Conservation (phyloP, 2,797 vertebrate genomes). For the Rhinoraja longicauda region DNA sequence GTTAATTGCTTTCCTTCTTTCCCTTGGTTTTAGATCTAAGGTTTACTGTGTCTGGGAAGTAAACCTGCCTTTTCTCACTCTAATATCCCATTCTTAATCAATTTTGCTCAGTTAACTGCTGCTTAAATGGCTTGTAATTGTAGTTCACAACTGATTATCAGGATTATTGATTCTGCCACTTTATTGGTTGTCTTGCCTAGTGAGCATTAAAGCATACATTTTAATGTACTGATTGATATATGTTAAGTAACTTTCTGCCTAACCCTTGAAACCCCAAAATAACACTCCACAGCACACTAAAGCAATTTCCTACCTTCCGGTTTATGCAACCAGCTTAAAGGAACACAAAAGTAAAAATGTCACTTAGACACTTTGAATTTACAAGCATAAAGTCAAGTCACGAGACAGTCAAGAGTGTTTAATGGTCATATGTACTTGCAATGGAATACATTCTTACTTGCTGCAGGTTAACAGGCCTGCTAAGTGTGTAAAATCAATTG, state of each 20-base stretch:
- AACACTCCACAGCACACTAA: background rate
- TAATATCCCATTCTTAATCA: constrained; percentile 14
- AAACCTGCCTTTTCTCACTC: constrained; percentile 13
- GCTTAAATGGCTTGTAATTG: constrained; percentile 25
- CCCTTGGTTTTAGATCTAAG: background rate
- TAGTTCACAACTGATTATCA: constrained; percentile 10
- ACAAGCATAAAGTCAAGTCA: background rate
- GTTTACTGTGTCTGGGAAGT: background rate
- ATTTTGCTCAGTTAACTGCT: constrained; percentile 10
- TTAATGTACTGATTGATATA: background rate
- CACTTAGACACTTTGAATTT: background rate
- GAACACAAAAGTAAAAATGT: background rate
- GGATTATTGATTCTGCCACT: constrained; percentile 24
- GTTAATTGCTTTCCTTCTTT: background rate
- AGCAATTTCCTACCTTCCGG: background rate
- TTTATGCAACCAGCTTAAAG: background rate
- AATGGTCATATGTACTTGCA: too few species aligned
- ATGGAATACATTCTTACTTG: too few species aligned
- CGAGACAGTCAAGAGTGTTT: too few species aligned
- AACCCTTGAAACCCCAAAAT: background rate
- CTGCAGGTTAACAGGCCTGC: too few species aligned
- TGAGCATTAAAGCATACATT: background rate
- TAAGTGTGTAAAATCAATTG: background rate
- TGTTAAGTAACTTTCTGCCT: background rate
- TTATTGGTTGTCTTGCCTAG: background rate